Conservation (phyloP, 2,797 vertebrate genomes). For the Fistularia tabacaria region DNA sequence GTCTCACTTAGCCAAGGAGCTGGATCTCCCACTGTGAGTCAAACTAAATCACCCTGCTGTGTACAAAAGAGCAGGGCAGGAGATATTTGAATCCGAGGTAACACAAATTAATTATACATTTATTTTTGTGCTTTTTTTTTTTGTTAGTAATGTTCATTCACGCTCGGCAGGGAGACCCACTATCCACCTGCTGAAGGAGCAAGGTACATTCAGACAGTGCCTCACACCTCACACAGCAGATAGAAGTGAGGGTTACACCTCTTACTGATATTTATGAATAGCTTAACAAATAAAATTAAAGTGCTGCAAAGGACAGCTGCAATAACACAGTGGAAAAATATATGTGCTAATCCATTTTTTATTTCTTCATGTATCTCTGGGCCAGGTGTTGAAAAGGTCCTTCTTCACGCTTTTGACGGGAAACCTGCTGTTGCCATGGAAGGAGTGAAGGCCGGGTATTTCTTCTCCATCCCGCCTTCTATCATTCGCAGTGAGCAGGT, state of each 20-base stretch:
- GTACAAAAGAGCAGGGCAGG: no score
- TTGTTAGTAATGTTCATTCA: slow-evolving; percentile 91
- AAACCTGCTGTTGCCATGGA: slow-evolving; percentile 93
- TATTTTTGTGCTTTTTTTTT: slow-evolving; percentile 12
- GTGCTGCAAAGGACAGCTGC: no score
- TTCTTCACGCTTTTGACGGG: slow-evolving; percentile 97
- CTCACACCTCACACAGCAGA: no score
- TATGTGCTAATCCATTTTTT: background rate
- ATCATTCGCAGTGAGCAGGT: slow-evolving; percentile 93
- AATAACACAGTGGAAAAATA: no score
- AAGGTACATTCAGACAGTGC: slow-evolving; percentile 72
- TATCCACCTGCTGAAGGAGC: slow-evolving; percentile 88
- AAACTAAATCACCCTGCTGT: no score
- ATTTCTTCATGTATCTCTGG: background rate
- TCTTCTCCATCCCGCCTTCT: slow-evolving; percentile 93
- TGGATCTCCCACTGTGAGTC: slow-evolving; percentile 91
- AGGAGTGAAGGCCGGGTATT: slow-evolving; percentile 90
- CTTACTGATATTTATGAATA: no score
- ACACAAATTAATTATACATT: background rate
- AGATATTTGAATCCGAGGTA: no score
- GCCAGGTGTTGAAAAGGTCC: slow-evolving; percentile 84
- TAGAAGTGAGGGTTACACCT: no score
- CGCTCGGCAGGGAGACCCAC: slow-evolving; percentile 95
- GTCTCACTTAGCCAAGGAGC: slow-evolving; percentile 83
- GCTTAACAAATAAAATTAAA: no score